phyloP scores from a whole-genome alignment of 2,888 invertebrate genomes.

The Spatulosminthurus flaviceps region DNA sequence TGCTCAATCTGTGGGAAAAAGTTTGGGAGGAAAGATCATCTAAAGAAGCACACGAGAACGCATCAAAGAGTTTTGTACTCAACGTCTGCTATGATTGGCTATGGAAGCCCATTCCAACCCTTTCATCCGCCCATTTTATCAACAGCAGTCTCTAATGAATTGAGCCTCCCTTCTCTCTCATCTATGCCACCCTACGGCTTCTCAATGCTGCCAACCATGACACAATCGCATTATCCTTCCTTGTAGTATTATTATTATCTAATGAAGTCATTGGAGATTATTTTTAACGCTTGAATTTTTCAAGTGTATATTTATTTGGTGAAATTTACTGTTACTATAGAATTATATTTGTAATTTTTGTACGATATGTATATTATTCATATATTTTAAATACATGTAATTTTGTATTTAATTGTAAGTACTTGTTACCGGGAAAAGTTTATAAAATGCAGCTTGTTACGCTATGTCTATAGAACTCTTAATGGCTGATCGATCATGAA shows the following conservation, averaged over 20 bases:
- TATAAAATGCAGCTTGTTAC: no score
- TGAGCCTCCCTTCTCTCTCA: constrained; percentile 46
- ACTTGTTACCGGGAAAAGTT: no score
- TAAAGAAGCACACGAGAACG: constrained; percentile 92
- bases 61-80: constrained; percentile 69
- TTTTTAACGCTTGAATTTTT: no score
- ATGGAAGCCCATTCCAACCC: constrained; percentile 62
- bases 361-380: no score
- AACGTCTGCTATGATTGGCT: constrained; percentile 60
- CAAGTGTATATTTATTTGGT: no score
- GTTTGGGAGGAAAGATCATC: constrained; percentile 92
- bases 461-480: no score
- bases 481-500: no score
- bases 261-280: no score
- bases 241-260: background rate
- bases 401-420: no score
- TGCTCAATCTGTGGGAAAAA: constrained; percentile 90
- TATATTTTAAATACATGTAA: no score
- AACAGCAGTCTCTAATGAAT: constrained; percentile 51
- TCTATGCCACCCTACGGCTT: constrained; percentile 56
- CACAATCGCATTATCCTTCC: constrained; percentile 31
- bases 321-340: no score
- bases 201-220: constrained; percentile 56
- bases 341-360: no score
- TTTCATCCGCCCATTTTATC: constrained; percentile 62